Evolutionary conservation across 2,113 vertebrate species (phyloP).

Genomic region (Heliornis fulica): DNA sequence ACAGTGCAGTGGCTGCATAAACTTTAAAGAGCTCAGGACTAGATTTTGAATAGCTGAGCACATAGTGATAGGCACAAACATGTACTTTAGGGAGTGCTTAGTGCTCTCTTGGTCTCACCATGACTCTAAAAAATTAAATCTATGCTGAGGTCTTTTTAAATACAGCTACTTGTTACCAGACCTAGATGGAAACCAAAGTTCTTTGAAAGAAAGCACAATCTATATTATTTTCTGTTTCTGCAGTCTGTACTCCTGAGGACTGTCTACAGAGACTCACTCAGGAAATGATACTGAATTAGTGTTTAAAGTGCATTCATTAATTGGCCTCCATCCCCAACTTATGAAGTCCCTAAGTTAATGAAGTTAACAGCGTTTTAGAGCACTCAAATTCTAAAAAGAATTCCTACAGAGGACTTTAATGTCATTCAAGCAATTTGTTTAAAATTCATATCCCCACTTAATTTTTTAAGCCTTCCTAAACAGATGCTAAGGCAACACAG

Average conservation of each 20-base stretch:
- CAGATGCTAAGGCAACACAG: neutral
- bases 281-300: neutral
- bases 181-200: neutral
- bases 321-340: neutral
- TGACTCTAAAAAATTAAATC: neutral
- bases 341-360: neutral
- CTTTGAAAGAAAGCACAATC: neutral
- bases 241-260: neutral
- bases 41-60: neutral
- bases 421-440: neutral
- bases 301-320: slow-evolving; percentile 7
- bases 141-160: neutral
- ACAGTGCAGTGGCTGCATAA: neutral
- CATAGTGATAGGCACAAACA: neutral
- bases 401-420: neutral
- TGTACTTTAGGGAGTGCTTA: neutral
- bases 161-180: neutral
- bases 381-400: neutral
- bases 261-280: neutral
- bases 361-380: neutral
- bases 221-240: neutral
- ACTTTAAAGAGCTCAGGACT: neutral
- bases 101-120: neutral
- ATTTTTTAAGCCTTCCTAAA: neutral
- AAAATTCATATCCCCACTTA: neutral